phyloP scores from a whole-genome alignment of 2,113 vertebrate genomes.

The Centropristis striata region DNA sequence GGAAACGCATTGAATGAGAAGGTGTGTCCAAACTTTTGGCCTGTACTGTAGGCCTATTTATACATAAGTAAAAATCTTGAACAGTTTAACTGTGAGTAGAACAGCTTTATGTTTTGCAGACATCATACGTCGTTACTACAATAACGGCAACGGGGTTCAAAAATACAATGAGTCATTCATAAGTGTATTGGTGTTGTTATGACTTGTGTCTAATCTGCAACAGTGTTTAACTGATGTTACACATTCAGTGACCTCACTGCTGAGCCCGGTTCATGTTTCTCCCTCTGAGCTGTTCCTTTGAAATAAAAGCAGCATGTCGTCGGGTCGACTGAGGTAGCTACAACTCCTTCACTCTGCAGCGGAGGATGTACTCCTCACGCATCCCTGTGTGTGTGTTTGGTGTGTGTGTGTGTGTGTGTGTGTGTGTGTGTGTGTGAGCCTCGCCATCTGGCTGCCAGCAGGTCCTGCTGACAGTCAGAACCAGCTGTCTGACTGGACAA shows the following conservation, averaged over 20 bases:
- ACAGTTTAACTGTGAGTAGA: background rate
- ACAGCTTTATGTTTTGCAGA: background rate
- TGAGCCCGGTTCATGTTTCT: conserved; percentile 49
- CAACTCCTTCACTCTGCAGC: conserved; percentile 12
- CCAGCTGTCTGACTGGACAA: conserved; percentile 77
- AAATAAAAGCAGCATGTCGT: conserved; percentile 57
- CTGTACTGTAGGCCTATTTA: too few species aligned
- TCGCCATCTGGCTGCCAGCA: conserved; percentile 74
- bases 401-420: conserved; percentile 31
- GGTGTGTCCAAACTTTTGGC: too few species aligned
- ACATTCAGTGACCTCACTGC: conserved; percentile 45
- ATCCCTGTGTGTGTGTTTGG: too few species aligned
- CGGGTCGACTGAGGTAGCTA: conserved; percentile 70
- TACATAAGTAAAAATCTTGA: conserved; percentile 2
- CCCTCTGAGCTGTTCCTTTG: conserved; percentile 55
- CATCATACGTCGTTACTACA: background rate
- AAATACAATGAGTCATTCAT: background rate
- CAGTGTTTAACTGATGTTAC: conserved; percentile 42
- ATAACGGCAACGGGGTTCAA: background rate
- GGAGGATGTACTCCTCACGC: conserved; percentile 49
- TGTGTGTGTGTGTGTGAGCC: conserved; percentile 21
- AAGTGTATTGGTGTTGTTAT: background rate
- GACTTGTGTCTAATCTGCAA: conserved; percentile 33
- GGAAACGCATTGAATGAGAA: too few species aligned
- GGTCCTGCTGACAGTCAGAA: conserved; percentile 62